phyloP scores from a whole-genome alignment of 92 coral and sea anemone species.

The Phenganax subtilis region DNA sequence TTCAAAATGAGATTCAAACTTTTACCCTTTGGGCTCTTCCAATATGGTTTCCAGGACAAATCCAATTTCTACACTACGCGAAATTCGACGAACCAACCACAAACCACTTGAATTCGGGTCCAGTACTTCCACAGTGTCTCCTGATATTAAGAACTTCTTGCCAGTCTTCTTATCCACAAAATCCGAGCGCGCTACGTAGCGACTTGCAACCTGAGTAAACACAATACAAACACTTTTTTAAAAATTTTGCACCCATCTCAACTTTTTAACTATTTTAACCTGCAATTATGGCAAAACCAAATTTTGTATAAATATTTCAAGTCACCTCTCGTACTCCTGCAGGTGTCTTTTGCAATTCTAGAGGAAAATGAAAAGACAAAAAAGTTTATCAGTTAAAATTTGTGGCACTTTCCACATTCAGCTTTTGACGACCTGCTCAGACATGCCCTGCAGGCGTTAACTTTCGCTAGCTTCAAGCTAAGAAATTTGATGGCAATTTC shows the following conservation, averaged over 20 bases:
- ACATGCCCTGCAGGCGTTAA: too few relatives aligned
- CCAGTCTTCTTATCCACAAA: constrained; percentile 91
- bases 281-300: background rate
- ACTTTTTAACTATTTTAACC: background rate
- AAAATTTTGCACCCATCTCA: background rate
- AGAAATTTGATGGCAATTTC: too few relatives aligned
- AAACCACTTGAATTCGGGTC: constrained; percentile 87
- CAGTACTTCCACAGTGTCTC: constrained; percentile 92
- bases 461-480: too few relatives aligned
- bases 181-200: constrained; percentile 77
- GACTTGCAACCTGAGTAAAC: constrained; percentile 58
- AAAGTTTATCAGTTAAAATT: background rate
- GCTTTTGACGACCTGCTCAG: too few relatives aligned
- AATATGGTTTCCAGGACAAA: constrained; percentile 77
- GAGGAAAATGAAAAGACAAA: background rate
- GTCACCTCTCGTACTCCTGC: background rate
- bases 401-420: too few relatives aligned
- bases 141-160: constrained; percentile 69
- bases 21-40: constrained; percentile 66
- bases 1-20: background rate
- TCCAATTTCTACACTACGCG: constrained; percentile 93
- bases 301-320: background rate
- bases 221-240: background rate
- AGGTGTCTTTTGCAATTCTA: background rate
- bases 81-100: constrained; percentile 96